Base-by-base conservation (phyloP, 1,140 invertebrate species). In the Lysiphlebus fabarum region DNA sequence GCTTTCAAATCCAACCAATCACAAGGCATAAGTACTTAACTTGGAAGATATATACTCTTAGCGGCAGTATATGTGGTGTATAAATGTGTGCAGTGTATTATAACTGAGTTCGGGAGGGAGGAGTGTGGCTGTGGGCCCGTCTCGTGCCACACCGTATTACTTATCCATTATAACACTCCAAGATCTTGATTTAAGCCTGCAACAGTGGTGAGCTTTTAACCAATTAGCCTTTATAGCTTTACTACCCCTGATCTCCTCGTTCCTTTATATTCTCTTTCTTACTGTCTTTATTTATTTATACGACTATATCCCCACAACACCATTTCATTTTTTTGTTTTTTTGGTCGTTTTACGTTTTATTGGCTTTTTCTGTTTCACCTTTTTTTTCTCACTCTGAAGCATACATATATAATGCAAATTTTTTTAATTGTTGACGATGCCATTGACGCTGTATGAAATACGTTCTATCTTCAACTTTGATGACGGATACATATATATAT, bases 81-180 rank as follows among this genome's bases (percentile, higher is more conserved):
- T 26, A 4, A 1, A 4, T 26, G 1, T 2, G 17, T 26, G 17
- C 17, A 26, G 17, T 26, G 17, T 26, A 26, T 26, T 26, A 4
- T 26, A 2, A 4, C 0, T 26, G 17, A n/a, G n/a, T n/a, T n/a
- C 17, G 2, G 17, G 17, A 14, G 48, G 45, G 58, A 55, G 58
- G 63, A 60, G 60, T 55, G 58, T 33, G 33, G 37, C 53, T 53
- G 59, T 51, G 62, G 63, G 58, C 61, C 66, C 64, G 64, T 71
- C 70, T 65, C 69, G 65, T 70, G 75, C 76, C 74, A 72, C 71
- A 65, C 70, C 74, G 76, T 77, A 75, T 79, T 79, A 78, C 76
- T 78, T 78, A 78, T 78, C 76, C 77, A 79, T 79, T 79, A 79
- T 80, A 80, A 79, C 77, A 79, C 77, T 78, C 76, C 76, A 78